phyloP scores from a whole-genome alignment of 2,113 vertebrate species.

The Leucopternis melanops region DNA sequence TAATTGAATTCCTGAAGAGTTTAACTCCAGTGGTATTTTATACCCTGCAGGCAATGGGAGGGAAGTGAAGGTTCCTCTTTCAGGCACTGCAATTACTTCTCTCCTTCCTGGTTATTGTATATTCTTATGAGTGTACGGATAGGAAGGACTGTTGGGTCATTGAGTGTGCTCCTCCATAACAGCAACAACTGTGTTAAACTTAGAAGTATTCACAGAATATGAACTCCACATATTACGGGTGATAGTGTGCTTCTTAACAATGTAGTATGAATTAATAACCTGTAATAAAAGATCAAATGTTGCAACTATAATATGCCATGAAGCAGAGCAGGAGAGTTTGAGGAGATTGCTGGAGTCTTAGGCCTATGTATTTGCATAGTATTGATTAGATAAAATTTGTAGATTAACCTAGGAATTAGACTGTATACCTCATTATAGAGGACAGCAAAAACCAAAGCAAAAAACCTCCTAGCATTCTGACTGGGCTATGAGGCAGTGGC shows the following conservation, averaged over 20 bases:
- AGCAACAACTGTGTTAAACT: not conserved
- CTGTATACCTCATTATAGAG: not conserved
- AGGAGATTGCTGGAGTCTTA: not conserved
- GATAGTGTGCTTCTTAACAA: not conserved
- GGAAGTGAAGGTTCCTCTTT: too few species aligned
- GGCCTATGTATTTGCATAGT: not conserved
- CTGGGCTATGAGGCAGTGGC: rapidly evolving
- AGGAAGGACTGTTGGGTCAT: not conserved
- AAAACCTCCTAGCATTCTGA: not conserved
- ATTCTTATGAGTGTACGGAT: not conserved
- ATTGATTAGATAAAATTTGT: not conserved
- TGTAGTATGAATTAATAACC: not conserved
- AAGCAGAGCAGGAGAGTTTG: not conserved
- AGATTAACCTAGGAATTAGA: not conserved
- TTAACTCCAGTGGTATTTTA: too few species aligned
- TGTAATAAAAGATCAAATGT: not conserved
- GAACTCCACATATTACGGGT: not conserved
- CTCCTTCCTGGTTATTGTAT: too few species aligned
- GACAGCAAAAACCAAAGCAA: not conserved
- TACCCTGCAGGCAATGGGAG: too few species aligned
- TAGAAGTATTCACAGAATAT: not conserved
- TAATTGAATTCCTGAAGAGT: too few species aligned
- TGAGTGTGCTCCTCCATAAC: not conserved
- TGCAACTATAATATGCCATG: not conserved
- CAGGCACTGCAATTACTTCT: too few species aligned